Conservation (phyloP, 1,140 invertebrate species). For the Papilio xuthus region DNA sequence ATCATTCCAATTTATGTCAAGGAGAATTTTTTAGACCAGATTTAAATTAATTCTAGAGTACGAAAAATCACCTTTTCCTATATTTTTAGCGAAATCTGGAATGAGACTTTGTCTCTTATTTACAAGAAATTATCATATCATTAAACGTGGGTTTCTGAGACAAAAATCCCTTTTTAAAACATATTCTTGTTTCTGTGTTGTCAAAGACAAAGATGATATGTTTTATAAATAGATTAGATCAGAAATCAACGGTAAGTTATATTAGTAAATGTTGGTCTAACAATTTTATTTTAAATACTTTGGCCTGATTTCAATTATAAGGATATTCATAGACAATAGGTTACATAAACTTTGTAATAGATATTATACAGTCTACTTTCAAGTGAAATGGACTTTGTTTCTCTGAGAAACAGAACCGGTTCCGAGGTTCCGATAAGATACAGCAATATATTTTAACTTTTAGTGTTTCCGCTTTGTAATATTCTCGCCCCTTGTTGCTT, state of each 20-base stretch:
- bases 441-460: constrained; percentile 30
- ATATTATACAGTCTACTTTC: neutral
- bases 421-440: constrained; percentile 31
- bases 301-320: too few species aligned
- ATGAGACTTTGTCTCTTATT: neutral
- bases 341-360: too few species aligned
- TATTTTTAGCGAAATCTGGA: neutral
- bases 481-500: constrained; percentile 22
- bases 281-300: too few species aligned
- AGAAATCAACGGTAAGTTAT: too few species aligned
- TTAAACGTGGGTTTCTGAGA: neutral
- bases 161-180: too few species aligned
- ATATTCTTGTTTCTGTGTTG: too few species aligned
- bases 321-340: too few species aligned
- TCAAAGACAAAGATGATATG: too few species aligned
- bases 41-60: neutral
- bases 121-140: neutral
- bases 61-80: neutral
- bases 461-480: constrained; percentile 31
- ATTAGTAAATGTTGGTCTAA: too few species aligned
- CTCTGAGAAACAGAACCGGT: neutral
- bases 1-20: neutral
- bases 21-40: neutral
- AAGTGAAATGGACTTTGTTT: constrained; percentile 15
- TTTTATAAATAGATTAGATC: too few species aligned